phyloP scores from a whole-genome alignment of 2,888 invertebrate genomes.

The Lottia gigantea region DNA sequence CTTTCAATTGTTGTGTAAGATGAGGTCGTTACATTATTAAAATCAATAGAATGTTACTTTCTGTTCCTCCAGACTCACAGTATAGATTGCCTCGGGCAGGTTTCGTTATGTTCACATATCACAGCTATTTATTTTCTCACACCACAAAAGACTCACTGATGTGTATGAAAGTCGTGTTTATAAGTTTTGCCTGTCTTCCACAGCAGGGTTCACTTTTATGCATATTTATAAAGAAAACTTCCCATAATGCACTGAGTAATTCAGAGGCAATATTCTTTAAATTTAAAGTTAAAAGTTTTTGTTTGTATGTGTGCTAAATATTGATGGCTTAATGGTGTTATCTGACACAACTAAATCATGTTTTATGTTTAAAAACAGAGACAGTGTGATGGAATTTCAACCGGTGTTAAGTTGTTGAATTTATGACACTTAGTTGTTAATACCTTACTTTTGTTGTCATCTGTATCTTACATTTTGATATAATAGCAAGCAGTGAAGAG shows the following conservation, averaged over 20 bases:
- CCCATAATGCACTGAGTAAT: too few relatives aligned
- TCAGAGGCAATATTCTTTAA: too few relatives aligned
- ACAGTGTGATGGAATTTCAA: too few relatives aligned
- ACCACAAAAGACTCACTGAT: conserved; percentile 7
- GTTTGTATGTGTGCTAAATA: too few relatives aligned
- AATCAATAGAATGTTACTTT: not conserved
- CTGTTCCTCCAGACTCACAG: not conserved
- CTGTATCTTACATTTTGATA: not conserved
- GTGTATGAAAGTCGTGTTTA: conserved; percentile 6
- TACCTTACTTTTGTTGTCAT: not conserved
- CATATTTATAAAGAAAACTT: too few relatives aligned
- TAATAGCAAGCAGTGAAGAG: not conserved
- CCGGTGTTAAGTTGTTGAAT: not conserved
- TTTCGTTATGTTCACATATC: not conserved
- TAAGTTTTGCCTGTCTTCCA: not conserved
- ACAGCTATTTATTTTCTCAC: conserved; percentile 1
- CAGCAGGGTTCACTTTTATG: not conserved
- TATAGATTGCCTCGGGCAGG: not conserved
- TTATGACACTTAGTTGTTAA: not conserved
- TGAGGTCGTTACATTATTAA: not conserved
- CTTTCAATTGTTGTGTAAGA: too few relatives aligned
- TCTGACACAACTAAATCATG: too few relatives aligned
- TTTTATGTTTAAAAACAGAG: too few relatives aligned
- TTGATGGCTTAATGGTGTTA: too few relatives aligned
- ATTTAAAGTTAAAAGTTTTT: too few relatives aligned